A percentile compares a stretch with the other conserved stretches of the same genome.
These are phyloP conservation scores for Entomyzon cyanotis DNA, from an alignment of 2,113 vertebrate genomes.

Conservation along the genomic window DNA sequence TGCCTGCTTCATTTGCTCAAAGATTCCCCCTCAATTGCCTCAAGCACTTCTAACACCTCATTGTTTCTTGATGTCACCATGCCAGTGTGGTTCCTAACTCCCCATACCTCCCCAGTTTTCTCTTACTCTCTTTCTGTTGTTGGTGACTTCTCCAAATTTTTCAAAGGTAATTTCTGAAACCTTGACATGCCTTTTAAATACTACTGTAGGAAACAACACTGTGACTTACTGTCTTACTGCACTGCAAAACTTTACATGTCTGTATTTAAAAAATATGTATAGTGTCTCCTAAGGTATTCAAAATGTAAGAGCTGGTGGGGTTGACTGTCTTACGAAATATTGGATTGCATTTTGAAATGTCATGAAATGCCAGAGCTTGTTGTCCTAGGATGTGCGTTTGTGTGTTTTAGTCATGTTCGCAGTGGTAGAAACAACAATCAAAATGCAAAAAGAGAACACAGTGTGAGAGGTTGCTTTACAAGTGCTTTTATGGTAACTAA, in stretches of 20 bases:
- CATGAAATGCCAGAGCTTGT: not conserved
- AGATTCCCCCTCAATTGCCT: not conserved
- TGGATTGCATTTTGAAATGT: slow-evolving; percentile 4
- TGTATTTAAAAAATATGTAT: not conserved
- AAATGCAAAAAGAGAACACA: not conserved
- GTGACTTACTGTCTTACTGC: not conserved
- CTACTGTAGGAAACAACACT: not conserved
- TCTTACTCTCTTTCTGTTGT: not conserved
- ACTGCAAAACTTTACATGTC: not conserved
- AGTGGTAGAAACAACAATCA: not conserved
- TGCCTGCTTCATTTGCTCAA: not conserved
- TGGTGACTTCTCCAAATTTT: not conserved
- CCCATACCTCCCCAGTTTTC: not conserved
- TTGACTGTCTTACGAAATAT: not conserved
- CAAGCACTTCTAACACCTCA: not conserved
- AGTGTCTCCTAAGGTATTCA: not conserved
- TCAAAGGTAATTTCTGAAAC: not conserved
- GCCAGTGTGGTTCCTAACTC: not conserved
- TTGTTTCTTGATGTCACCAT: not conserved
- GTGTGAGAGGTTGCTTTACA: not conserved
- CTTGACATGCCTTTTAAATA: not conserved
- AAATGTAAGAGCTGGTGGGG: not conserved
- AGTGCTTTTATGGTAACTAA: not conserved
- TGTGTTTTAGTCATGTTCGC: not conserved
- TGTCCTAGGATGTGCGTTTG: not conserved